Percentiles rank a stretch among this genome's conserved stretches.
These are phyloP conservation scores for Vannuccia rotundouncinata DNA, from an alignment of 2,888 invertebrate species.

Conservation along the genomic window DNA sequence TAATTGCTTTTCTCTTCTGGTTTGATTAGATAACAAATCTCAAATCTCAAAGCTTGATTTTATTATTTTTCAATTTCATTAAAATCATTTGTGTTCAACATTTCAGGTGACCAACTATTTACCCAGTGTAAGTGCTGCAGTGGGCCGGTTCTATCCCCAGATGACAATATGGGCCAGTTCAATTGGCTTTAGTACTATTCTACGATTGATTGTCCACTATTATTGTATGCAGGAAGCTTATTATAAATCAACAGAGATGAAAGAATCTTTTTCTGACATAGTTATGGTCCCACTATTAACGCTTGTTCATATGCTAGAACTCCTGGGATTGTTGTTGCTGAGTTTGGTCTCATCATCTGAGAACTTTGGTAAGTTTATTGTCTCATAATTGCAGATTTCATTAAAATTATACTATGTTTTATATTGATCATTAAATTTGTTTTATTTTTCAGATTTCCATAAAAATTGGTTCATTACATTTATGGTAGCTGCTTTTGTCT, in stretches of 20 bases:
- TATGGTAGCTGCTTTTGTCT: background rate
- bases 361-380: background rate
- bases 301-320: background rate
- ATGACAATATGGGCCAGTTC: background rate
- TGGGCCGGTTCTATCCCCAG: background rate
- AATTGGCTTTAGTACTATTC: background rate
- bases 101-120: background rate
- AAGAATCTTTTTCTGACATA: background rate
- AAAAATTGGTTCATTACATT: background rate
- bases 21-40: too few relatives aligned
- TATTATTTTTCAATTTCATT: too few relatives aligned
- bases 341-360: background rate
- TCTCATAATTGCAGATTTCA: background rate
- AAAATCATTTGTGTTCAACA: too few relatives aligned
- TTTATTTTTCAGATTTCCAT: background rate
- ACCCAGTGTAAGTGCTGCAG: background rate
- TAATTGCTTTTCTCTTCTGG: too few relatives aligned
- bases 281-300: background rate
- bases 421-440: background rate
- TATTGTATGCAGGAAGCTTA: background rate
- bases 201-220: background rate
- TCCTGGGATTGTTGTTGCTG: background rate
- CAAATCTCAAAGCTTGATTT: too few relatives aligned
- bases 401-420: background rate
- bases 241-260: background rate